Evolutionary conservation across 1,140 invertebrate species (phyloP).

Genomic region (Ylistrum balloti): DNA sequence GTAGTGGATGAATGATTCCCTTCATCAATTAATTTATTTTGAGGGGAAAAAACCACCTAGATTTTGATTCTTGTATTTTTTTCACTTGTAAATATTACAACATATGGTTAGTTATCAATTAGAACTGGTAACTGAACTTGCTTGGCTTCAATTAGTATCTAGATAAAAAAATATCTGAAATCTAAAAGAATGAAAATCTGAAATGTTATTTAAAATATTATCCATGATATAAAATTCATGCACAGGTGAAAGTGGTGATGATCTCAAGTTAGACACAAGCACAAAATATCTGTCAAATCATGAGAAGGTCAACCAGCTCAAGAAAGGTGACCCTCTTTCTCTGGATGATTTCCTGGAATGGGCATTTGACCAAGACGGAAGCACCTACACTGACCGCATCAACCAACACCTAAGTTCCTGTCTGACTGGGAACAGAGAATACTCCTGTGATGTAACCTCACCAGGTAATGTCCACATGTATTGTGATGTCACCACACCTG

Average conservation of each 20-base stretch:
- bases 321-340: background rate
- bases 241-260: background rate
- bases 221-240: too few relatives aligned
- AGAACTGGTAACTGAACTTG: too few relatives aligned
- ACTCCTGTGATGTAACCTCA: conserved; percentile 54
- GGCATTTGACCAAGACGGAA: background rate
- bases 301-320: conserved; percentile 9
- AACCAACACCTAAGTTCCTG: background rate
- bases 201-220: too few relatives aligned
- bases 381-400: background rate
- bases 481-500: background rate
- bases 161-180: too few relatives aligned
- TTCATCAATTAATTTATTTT: too few relatives aligned
- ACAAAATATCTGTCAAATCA: background rate
- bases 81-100: too few relatives aligned
- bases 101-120: too few relatives aligned
- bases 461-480: conserved; percentile 38
- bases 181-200: too few relatives aligned
- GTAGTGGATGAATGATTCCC: too few relatives aligned
- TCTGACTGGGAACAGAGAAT: conserved; percentile 27
- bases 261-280: background rate
- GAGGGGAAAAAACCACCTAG: too few relatives aligned
- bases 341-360: conserved; percentile 8
- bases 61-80: too few relatives aligned
- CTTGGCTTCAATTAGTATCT: too few relatives aligned